Conservation (phyloP, 2,113 vertebrate species). For the Trematocara stigmaticum region DNA sequence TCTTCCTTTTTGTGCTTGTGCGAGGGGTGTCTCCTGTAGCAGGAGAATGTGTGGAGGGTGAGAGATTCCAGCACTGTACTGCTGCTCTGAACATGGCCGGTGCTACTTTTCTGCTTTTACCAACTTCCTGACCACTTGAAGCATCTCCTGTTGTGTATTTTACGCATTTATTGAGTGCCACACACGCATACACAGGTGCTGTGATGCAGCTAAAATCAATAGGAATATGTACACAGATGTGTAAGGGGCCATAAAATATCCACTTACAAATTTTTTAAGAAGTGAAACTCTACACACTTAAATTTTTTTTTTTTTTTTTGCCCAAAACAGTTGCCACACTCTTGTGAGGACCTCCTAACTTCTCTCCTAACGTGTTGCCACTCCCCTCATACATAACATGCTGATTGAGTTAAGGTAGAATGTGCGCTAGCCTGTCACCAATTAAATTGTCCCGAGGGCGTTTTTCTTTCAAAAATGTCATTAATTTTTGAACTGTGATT, state of each 20-base stretch:
- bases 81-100: constrained; percentile 20
- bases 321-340: not conserved
- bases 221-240: not conserved
- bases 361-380: not conserved
- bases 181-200: not conserved
- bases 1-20: not conserved
- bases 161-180: not conserved
- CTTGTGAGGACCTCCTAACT: not conserved
- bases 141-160: not conserved
- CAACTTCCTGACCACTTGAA: not conserved
- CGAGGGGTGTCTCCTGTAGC: not conserved
- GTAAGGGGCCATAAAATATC: not conserved
- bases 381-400: not conserved
- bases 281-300: not conserved
- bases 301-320: not conserved
- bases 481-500: not conserved
- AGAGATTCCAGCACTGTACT: constrained; percentile 46
- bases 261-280: not conserved
- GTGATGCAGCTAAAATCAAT: not conserved
- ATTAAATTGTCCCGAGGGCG: not conserved
- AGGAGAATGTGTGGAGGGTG: constrained; percentile 42
- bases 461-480: not conserved
- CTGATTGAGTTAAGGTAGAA: not conserved
- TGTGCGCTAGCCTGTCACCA: not conserved
- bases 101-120: not conserved